These are phyloP conservation scores for Catharus fuscescens DNA, from an alignment of 2,113 vertebrate genomes.

Conservation along the genomic window DNA sequence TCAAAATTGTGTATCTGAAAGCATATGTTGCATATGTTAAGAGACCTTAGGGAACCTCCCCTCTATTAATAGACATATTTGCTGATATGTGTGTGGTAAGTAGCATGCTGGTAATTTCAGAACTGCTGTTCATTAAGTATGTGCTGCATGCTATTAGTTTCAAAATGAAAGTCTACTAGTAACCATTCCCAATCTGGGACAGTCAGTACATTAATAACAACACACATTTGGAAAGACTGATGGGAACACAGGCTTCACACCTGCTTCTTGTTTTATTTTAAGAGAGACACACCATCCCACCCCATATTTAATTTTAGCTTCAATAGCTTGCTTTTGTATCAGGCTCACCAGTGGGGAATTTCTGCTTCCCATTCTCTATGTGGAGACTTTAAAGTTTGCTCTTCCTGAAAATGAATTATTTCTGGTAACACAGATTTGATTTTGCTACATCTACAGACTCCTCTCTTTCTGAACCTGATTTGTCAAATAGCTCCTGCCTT, in stretches of 20 bases:
- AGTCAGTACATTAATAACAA: not conserved
- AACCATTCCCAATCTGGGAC: not conserved
- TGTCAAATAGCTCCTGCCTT: not conserved
- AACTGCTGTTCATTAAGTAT: not conserved
- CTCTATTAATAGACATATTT: not conserved
- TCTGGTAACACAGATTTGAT: not conserved
- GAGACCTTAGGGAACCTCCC: not conserved
- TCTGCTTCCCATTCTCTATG: not conserved
- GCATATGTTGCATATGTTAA: not conserved
- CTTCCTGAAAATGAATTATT: not conserved
- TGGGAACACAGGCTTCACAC: not conserved
- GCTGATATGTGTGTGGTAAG: not conserved
- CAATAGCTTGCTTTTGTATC: not conserved
- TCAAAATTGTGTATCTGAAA: not conserved
- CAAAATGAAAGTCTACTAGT: not conserved
- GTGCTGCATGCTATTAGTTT: fast-evolving
- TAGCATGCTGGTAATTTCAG: not conserved
- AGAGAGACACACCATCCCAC: not conserved
- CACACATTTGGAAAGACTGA: not conserved
- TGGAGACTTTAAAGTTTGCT: not conserved
- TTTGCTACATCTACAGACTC: not conserved
- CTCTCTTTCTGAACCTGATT: not conserved
- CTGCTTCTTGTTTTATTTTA: not conserved
- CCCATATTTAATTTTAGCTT: not conserved
- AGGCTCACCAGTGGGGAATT: not conserved